Conservation (phyloP, 2,797 vertebrate species). For the Pangasius krempfi region DNA sequence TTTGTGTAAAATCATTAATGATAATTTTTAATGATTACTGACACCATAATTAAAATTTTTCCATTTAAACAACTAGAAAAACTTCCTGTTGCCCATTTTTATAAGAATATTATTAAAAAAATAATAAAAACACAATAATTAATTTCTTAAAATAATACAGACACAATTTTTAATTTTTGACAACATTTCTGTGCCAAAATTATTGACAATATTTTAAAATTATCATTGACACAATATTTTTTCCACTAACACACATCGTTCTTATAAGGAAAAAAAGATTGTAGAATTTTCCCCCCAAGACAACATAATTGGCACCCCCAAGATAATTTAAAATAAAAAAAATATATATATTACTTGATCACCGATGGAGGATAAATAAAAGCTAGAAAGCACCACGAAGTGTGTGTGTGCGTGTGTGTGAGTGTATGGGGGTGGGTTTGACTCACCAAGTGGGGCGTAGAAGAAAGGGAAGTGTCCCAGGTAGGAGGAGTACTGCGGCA, state of each 20-base stretch:
- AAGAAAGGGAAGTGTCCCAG: conserved; percentile 98
- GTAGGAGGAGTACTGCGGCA: conserved; percentile 94
- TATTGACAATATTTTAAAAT: neutral
- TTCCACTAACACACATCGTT: neutral
- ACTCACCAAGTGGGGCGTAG: conserved; percentile 94
- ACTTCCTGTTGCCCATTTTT: neutral
- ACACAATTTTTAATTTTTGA: neutral
- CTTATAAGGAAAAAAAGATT: neutral
- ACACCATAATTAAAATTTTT: too few species aligned
- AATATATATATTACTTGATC: neutral
- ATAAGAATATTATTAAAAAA: neutral
- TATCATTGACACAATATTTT: neutral
- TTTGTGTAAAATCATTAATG: neutral
- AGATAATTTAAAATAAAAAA: neutral
- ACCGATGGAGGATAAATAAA: neutral
- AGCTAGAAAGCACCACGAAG: neutral
- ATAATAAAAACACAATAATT: neutral
- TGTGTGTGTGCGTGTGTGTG: neutral
- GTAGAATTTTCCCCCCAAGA: neutral
- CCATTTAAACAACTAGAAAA: neutral
- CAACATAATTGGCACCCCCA: neutral
- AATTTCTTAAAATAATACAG: neutral
- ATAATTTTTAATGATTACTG: too few species aligned
- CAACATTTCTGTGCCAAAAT: neutral
- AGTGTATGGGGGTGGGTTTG: neutral